phyloP scores from a whole-genome alignment of 2,797 vertebrate species.

The Petrocephalus schoutedeni region DNA sequence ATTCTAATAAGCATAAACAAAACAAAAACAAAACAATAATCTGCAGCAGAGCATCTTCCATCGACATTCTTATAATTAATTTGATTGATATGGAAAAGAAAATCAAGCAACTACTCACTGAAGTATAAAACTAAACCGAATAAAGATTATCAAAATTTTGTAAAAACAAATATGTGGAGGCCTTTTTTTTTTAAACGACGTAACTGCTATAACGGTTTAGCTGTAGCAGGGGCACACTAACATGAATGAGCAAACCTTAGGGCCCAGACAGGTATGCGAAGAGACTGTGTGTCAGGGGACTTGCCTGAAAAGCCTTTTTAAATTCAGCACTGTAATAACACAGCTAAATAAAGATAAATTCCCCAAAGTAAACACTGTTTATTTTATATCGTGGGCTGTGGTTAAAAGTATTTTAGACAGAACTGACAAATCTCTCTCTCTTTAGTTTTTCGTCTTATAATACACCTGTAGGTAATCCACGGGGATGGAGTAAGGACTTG shows the following conservation, averaged over 20 bases:
- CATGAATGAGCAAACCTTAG: slow-evolving; percentile 43
- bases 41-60: slow-evolving; percentile 14
- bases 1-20: neutral
- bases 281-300: slow-evolving; percentile 53
- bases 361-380: slow-evolving; percentile 64
- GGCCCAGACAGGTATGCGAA: slow-evolving; percentile 60
- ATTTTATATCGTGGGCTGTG: slow-evolving; percentile 65
- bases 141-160: slow-evolving; percentile 1
- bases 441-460: neutral
- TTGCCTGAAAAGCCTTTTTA: slow-evolving; percentile 56
- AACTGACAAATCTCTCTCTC: slow-evolving; percentile 54
- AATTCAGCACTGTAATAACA: slow-evolving; percentile 60
- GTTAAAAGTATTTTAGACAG: slow-evolving; percentile 59
- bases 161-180: neutral
- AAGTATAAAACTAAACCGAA: slow-evolving; percentile 14
- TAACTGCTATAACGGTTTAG: slow-evolving; percentile 27
- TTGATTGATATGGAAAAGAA: slow-evolving; percentile 47
- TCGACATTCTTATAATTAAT: slow-evolving; percentile 47
- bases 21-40: neutral
- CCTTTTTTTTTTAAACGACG: neutral
- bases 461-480: slow-evolving; percentile 22
- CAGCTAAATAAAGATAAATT: slow-evolving; percentile 62
- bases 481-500: neutral
- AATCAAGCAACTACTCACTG: slow-evolving; percentile 31
- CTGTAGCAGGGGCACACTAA: slow-evolving; percentile 24